phyloP scores from a whole-genome alignment of 2,797 vertebrate genomes.

The Tragopan temminckii region DNA sequence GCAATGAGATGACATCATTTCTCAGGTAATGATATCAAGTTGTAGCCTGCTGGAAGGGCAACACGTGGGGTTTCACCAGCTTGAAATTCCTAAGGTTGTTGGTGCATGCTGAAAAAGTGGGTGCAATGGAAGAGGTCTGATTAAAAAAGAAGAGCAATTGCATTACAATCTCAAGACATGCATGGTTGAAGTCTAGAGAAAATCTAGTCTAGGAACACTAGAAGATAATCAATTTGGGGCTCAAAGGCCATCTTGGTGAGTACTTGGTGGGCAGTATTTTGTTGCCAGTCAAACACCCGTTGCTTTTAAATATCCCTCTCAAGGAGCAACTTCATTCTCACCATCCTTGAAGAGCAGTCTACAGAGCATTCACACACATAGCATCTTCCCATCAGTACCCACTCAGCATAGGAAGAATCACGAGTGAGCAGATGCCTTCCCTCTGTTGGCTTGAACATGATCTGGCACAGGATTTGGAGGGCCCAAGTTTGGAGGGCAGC shows the following conservation, averaged over 20 bases:
- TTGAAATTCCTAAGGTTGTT: background rate
- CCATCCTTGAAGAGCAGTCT: background rate
- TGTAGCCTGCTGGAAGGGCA: background rate
- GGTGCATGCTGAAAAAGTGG: background rate
- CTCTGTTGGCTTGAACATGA: background rate
- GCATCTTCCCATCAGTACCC: background rate
- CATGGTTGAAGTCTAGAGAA: background rate
- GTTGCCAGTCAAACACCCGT: background rate
- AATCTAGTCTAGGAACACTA: background rate
- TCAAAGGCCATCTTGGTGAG: background rate
- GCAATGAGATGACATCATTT: background rate
- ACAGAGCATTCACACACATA: background rate
- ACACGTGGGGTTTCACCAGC: background rate
- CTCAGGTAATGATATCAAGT: background rate
- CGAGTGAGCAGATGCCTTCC: background rate
- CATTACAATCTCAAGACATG: background rate
- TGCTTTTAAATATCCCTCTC: background rate
- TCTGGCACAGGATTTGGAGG: background rate
- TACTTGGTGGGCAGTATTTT: background rate
- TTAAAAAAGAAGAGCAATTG: background rate
- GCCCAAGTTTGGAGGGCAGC: background rate
- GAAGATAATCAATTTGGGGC: background rate
- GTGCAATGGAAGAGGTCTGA: background rate
- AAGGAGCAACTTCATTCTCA: background rate
- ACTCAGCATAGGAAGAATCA: background rate